Percentiles rank a stretch among this genome's conserved stretches.
These are phyloP conservation scores for Chaetogeoica ovagalla DNA, from an alignment of 2,888 invertebrate species.

Conservation along the genomic window DNA sequence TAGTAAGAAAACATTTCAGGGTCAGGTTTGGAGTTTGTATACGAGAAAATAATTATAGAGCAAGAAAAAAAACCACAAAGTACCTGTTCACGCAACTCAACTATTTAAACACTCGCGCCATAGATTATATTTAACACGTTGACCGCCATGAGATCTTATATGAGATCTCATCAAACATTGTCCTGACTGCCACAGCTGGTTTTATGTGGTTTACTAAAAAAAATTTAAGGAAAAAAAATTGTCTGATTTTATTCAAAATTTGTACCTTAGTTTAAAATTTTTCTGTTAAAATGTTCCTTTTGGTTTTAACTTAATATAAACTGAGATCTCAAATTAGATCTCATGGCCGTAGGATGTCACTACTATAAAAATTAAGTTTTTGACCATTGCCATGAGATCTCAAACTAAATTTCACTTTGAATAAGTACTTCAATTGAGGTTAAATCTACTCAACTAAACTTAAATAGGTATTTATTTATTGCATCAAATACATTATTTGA, in stretches of 20 bases:
- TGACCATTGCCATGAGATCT: constrained; percentile 1
- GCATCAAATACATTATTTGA: constrained; percentile 11
- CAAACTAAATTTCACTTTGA: constrained; percentile 19
- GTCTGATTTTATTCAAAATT: constrained; percentile 1
- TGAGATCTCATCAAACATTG: constrained; percentile 2
- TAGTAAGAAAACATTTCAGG: too few relatives aligned
- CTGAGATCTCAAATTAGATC: background rate
- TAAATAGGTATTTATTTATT: constrained; percentile 1
- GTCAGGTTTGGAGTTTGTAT: too few relatives aligned
- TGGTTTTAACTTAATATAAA: constrained; percentile 3
- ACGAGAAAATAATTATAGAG: too few relatives aligned
- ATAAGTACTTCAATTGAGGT: constrained; percentile 12
- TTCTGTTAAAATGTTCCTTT: background rate
- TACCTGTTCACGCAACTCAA: too few relatives aligned
- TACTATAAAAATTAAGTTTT: background rate
- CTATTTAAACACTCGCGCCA: too few relatives aligned
- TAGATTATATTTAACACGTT: too few relatives aligned
- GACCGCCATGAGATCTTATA: background rate
- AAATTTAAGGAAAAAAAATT: background rate
- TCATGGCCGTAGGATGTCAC: constrained; percentile 20
- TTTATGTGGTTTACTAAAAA: background rate
- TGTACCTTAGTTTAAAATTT: constrained; percentile 1
- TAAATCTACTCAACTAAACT: constrained; percentile 7
- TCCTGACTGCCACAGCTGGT: background rate
- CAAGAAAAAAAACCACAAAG: too few relatives aligned